Percentiles rank a stretch among this genome's conserved stretches.
These are phyloP conservation scores for Acrobasis repandana DNA, from an alignment of 2,888 invertebrate genomes.

Conservation along the genomic window DNA sequence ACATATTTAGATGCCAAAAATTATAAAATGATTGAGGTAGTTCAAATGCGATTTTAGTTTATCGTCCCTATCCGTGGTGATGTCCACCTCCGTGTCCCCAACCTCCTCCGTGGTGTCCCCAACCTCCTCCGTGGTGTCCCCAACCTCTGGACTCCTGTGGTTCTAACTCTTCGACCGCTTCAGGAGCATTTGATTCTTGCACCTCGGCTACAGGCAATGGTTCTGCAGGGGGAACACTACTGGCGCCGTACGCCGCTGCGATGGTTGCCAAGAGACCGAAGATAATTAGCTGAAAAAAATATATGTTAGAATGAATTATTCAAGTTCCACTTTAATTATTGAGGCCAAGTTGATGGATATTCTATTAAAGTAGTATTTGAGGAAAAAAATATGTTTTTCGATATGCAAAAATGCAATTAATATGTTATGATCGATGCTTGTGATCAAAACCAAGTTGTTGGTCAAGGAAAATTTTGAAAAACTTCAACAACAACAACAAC, in stretches of 20 bases:
- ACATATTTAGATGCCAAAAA: background rate
- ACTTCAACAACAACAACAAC: no score
- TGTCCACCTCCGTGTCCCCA: conserved; percentile 19
- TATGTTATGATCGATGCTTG: background rate
- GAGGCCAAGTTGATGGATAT: no score
- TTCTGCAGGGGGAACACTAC: conserved; percentile 18
- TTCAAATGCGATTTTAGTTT: background rate
- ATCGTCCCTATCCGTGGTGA: conserved; percentile 5
- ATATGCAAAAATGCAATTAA: background rate
- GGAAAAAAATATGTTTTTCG: background rate
- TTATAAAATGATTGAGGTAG: background rate
- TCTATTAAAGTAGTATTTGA: background rate
- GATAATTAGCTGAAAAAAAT: conserved; percentile 36
- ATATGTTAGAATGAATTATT: no score
- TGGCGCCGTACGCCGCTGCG: conserved; percentile 33
- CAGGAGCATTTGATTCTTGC: background rate
- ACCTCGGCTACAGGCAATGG: background rate
- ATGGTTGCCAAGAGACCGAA: conserved; percentile 36
- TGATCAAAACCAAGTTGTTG: background rate
- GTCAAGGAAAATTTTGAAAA: background rate
- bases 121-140: conserved; percentile 13
- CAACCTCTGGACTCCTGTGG: conserved; percentile 19
- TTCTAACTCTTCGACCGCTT: conserved; percentile 8
- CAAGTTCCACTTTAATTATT: no score
- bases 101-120: conserved; percentile 21